phyloP scores from a whole-genome alignment of 2,797 vertebrate genomes.

The Esox masquinongy region DNA sequence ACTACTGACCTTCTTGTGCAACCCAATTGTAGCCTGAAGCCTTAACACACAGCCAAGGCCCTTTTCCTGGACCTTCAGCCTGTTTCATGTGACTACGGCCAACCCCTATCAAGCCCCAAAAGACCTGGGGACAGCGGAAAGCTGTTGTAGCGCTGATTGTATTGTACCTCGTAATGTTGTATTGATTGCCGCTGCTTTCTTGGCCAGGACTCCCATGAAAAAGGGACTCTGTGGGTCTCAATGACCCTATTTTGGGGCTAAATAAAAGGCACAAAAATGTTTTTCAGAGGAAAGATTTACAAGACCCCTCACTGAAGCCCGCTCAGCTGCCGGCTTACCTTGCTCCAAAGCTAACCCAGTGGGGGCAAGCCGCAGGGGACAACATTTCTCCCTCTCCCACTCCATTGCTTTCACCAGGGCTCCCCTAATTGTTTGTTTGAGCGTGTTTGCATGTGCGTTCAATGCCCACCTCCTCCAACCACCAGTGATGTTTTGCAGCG shows the following conservation, averaged over 20 bases:
- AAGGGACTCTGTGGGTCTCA: no score
- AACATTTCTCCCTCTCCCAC: conserved; percentile 38
- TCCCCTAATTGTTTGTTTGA: conserved; percentile 43
- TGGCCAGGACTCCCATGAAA: no score
- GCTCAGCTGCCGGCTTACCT: conserved; percentile 31
- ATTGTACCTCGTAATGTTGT: no score
- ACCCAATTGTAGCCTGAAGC: no score
- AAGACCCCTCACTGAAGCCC: conserved; percentile 29
- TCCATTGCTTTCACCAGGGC: conserved; percentile 39
- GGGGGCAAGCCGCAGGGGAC: conserved; percentile 19
- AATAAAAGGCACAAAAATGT: no score
- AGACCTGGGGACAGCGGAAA: background rate
- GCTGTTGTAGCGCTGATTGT: no score
- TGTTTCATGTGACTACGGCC: background rate
- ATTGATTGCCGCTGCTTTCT: no score
- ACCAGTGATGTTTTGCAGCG: conserved; percentile 31
- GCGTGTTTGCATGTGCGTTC: conserved; percentile 34
- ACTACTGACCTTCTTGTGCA: background rate
- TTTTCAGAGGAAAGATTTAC: conserved; percentile 36
- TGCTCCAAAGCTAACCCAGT: conserved; percentile 45
- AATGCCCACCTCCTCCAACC: conserved; percentile 17
- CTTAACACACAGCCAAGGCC: no score
- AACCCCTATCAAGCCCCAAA: background rate
- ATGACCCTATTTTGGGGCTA: no score
- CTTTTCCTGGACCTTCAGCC: background rate